Conservation (phyloP, 2,113 vertebrate species). For the Delphinus delphis region DNA sequence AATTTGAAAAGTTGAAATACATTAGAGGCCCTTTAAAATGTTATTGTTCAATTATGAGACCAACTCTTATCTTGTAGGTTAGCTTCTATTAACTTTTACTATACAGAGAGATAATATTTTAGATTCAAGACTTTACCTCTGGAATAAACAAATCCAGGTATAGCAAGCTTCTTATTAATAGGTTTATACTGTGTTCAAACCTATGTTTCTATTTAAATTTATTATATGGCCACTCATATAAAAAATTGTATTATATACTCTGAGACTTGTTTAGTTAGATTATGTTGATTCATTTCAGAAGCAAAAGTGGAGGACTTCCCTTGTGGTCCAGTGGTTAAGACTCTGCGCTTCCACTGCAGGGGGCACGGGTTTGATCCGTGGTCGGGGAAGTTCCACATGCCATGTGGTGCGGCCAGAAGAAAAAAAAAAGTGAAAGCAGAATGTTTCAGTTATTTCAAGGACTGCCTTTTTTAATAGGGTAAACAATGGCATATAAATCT, state of each 20-base stretch:
- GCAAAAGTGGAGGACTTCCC: not conserved
- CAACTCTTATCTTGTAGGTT: not conserved
- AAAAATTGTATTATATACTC: slow-evolving; percentile 34
- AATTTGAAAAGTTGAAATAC: slow-evolving; percentile 23
- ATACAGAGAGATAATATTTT: not conserved
- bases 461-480: slow-evolving; percentile 4
- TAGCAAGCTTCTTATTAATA: not conserved
- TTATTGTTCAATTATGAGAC: not conserved
- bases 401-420: too few relatives aligned
- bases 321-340: too few relatives aligned
- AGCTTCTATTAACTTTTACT: slow-evolving; percentile 31
- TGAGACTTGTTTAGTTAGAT: slow-evolving; percentile 1
- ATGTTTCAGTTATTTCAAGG: slow-evolving; percentile 57
- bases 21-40: not conserved
- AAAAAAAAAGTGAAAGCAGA: not conserved
- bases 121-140: not conserved
- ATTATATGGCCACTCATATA: not conserved
- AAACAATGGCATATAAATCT: slow-evolving; percentile 34
- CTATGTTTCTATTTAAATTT: slow-evolving; percentile 49
- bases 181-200: not conserved
- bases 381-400: too few relatives aligned
- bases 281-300: slow-evolving; percentile 49
- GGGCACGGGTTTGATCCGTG: too few relatives aligned
- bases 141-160: slow-evolving; percentile 25
- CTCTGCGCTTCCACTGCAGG: too few relatives aligned